phyloP scores from a whole-genome alignment of 2,888 invertebrate species.

The Choristoneura rosaceana region DNA sequence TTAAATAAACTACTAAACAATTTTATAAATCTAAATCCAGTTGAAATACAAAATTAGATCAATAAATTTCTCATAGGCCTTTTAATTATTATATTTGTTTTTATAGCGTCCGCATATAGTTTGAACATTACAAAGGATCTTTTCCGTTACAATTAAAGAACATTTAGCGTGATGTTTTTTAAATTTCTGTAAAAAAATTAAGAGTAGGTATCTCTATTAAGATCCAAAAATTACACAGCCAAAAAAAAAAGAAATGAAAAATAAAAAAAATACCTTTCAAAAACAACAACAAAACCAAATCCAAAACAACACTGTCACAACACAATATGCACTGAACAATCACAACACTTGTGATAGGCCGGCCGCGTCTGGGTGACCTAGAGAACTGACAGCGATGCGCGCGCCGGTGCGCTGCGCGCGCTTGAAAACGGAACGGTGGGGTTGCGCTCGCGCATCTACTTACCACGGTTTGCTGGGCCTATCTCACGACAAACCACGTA shows the following conservation, averaged over 20 bases:
- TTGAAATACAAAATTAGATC: neutral
- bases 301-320: slow-evolving; percentile 14
- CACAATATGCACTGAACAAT: slow-evolving; percentile 9
- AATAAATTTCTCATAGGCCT: too few relatives aligned
- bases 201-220: too few relatives aligned
- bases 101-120: too few relatives aligned
- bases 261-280: slow-evolving; percentile 11
- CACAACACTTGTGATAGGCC: slow-evolving; percentile 35
- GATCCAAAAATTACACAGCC: too few relatives aligned
- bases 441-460: neutral
- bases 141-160: too few relatives aligned
- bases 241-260: neutral
- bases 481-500: too few relatives aligned
- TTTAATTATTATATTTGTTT: too few relatives aligned
- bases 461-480: neutral
- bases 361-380: slow-evolving; percentile 64
- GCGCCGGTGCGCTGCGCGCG: slow-evolving; percentile 59
- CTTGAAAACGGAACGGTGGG: slow-evolving; percentile 58
- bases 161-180: too few relatives aligned
- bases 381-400: slow-evolving; percentile 70
- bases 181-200: too few relatives aligned
- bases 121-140: too few relatives aligned
- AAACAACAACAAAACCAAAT: slow-evolving; percentile 2
- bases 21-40: neutral
- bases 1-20: too few relatives aligned